Conservation (phyloP, 2,888 invertebrate species). For the Caenorhabditis wallacei region DNA sequence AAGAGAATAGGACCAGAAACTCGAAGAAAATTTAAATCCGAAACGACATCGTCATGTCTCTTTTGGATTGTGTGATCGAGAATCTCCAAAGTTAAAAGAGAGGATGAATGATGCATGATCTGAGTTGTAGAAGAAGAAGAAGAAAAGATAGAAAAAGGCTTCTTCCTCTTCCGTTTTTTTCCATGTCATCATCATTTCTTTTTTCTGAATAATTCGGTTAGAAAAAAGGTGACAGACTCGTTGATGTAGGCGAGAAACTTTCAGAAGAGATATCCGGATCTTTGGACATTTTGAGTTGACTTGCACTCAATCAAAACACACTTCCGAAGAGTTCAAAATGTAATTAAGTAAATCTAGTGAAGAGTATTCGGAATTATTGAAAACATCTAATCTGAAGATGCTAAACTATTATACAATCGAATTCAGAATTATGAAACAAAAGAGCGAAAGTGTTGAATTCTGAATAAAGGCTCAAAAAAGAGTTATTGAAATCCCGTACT, state of each 20-base stretch:
- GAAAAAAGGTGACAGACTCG: conserved; percentile 37
- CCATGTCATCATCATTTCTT: conserved; percentile 44
- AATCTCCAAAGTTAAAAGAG: conserved; percentile 5
- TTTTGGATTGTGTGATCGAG: conserved; percentile 26
- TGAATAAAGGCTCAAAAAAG: too few relatives aligned
- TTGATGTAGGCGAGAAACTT: conserved; percentile 16
- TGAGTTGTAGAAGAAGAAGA: not conserved
- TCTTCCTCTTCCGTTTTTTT: conserved; percentile 53
- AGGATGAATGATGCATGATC: conserved; percentile 60
- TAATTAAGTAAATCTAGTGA: too few relatives aligned
- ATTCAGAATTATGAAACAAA: too few relatives aligned
- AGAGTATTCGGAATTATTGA: too few relatives aligned
- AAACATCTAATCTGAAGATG: too few relatives aligned
- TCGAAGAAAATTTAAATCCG: conserved; percentile 16
- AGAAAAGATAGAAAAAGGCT: conserved; percentile 1
- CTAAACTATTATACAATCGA: too few relatives aligned
- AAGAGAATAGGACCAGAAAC: not conserved
- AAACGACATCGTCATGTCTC: conserved; percentile 15
- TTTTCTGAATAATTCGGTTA: conserved; percentile 57
- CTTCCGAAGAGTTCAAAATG: too few relatives aligned
- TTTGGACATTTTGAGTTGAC: conserved; percentile 5
- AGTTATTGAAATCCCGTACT: too few relatives aligned
- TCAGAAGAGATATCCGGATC: conserved; percentile 1
- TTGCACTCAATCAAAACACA: conserved; percentile 7
- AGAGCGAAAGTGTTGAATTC: too few relatives aligned